These are phyloP conservation scores for Bugulina stolonifera DNA, from an alignment of 2,888 invertebrate species.

Conservation along the genomic window DNA sequence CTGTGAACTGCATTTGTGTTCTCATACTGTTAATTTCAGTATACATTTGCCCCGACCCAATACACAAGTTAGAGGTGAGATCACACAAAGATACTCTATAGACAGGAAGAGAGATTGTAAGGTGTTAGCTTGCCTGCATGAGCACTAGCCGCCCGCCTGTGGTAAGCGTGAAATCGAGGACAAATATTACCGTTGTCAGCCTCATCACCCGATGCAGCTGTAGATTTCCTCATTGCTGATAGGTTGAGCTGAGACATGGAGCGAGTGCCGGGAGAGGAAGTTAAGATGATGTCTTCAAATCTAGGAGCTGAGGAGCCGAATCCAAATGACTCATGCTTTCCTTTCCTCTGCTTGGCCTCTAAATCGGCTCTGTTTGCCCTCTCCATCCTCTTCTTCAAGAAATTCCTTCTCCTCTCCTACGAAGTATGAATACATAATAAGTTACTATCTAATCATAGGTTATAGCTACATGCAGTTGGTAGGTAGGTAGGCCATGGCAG, in stretches of 20 bases:
- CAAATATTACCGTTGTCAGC: slow-evolving; percentile 25
- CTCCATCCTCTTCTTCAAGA: slow-evolving; percentile 16
- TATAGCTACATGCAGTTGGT: too few species aligned
- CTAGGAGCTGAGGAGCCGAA: slow-evolving; percentile 21
- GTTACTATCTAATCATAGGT: too few species aligned
- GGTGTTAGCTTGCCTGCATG: slow-evolving; percentile 26
- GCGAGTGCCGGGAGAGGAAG: slow-evolving; percentile 9
- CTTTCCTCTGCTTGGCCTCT: background rate
- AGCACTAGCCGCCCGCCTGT: slow-evolving; percentile 25
- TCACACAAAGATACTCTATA: too few species aligned
- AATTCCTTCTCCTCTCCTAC: slow-evolving; percentile 12
- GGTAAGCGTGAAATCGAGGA: slow-evolving; percentile 21
- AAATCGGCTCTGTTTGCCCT: slow-evolving; percentile 14
- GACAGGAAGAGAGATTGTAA: background rate
- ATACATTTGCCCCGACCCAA: too few species aligned
- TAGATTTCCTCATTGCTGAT: slow-evolving; percentile 18
- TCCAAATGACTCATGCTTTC: slow-evolving; percentile 16
- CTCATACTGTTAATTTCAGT: too few species aligned
- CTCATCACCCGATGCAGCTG: slow-evolving; percentile 21
- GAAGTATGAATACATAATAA: background rate
- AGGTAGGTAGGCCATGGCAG: too few species aligned
- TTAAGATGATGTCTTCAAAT: slow-evolving; percentile 20
- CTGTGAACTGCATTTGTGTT: too few species aligned
- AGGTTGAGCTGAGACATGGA: slow-evolving; percentile 25
- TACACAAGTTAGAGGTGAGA: too few species aligned